phyloP scores from a whole-genome alignment of 2,113 vertebrate species.

The Tapirus terrestris region DNA sequence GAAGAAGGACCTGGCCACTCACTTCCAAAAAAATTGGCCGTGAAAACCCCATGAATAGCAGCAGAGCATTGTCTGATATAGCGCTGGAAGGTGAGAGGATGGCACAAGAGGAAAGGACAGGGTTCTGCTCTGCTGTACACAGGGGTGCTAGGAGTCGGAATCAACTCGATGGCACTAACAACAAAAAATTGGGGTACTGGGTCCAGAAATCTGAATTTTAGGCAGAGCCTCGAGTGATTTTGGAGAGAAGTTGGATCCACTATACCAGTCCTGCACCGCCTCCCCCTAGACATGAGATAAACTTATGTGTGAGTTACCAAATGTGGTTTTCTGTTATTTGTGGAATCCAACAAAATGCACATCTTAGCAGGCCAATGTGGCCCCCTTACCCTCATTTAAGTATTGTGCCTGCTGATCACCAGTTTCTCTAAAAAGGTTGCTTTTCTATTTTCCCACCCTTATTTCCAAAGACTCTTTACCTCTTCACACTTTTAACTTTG shows the following conservation, averaged over 20 bases:
- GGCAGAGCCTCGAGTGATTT: neutral
- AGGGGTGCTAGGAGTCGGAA: no score
- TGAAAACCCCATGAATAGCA: no score
- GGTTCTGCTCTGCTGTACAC: no score
- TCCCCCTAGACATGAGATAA: neutral
- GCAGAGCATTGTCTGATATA: no score
- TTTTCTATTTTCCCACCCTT: neutral
- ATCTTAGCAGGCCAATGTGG: neutral
- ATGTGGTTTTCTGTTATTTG: neutral
- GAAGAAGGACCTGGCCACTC: no score
- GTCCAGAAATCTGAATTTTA: neutral
- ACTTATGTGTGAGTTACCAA: neutral
- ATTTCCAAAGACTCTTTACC: neutral
- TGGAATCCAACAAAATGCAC: neutral
- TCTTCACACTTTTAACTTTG: neutral
- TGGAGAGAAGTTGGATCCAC: neutral
- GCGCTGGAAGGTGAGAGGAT: no score
- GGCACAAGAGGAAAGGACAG: no score
- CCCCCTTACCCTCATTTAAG: neutral
- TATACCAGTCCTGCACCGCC: neutral
- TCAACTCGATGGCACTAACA: no score
- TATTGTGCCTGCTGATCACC: neutral
- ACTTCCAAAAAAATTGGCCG: no score
- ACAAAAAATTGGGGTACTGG: neutral
- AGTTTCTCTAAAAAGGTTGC: neutral